A percentile compares a stretch with the other conserved stretches of the same genome.
These are phyloP conservation scores for Petroica traversi DNA, from an alignment of 2,113 vertebrate genomes.

Conservation along the genomic window DNA sequence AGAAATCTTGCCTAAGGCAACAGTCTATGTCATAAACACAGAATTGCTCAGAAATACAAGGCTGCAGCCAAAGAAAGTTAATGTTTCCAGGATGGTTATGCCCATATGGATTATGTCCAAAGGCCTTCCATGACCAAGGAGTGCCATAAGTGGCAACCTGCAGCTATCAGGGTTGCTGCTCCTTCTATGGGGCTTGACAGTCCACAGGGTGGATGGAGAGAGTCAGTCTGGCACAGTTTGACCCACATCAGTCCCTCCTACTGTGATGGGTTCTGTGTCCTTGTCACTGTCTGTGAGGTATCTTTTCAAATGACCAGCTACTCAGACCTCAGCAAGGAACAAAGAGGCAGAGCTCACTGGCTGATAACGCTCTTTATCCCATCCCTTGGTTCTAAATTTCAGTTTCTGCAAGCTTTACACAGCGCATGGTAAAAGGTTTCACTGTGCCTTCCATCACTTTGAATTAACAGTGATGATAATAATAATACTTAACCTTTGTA, in stretches of 20 bases:
- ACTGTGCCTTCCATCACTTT: neutral
- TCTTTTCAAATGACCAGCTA: neutral
- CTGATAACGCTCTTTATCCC: neutral
- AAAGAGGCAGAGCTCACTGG: neutral
- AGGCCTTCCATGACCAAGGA: neutral
- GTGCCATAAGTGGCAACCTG: neutral
- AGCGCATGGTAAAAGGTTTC: neutral
- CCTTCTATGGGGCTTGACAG: accelerated
- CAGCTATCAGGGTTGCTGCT: neutral
- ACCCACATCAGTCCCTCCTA: neutral
- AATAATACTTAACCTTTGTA: conserved; percentile 31
- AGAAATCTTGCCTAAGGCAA: neutral
- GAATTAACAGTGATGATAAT: conserved; percentile 13
- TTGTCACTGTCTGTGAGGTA: neutral
- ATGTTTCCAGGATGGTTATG: neutral
- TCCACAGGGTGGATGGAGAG: neutral
- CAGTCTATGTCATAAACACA: neutral
- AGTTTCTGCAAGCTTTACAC: neutral
- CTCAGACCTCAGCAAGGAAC: neutral
- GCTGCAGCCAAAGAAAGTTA: neutral
- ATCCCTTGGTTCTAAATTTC: neutral
- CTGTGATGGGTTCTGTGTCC: neutral
- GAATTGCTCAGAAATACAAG: neutral
- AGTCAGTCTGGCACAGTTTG: neutral
- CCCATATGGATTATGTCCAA: neutral